phyloP scores from a whole-genome alignment of 2,797 vertebrate species.

The Danio aesculapii region DNA sequence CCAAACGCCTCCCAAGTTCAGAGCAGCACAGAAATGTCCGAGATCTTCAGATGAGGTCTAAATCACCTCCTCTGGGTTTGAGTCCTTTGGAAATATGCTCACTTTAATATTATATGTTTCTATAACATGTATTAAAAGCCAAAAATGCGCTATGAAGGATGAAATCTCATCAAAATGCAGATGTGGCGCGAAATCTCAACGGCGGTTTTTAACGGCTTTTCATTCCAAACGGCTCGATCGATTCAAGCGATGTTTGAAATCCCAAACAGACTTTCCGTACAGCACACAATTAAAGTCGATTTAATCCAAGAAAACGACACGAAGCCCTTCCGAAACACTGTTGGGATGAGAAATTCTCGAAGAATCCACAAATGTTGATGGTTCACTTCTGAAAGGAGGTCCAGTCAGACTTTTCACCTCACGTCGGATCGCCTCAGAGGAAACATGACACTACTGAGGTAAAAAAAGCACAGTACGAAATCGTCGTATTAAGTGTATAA shows the following conservation, averaged over 20 bases:
- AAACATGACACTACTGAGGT: not conserved
- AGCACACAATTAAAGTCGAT: not conserved
- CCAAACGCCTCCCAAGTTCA: constrained; percentile 47
- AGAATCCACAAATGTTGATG: constrained; percentile 16
- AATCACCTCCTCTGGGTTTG: constrained; percentile 20
- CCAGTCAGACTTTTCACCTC: constrained; percentile 27
- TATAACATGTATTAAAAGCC: not conserved
- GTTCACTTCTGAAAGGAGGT: constrained; percentile 4
- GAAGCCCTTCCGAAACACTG: not conserved
- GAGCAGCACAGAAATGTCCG: constrained; percentile 25
- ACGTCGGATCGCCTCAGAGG: constrained; percentile 4
- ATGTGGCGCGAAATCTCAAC: not conserved
- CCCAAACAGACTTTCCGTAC: not conserved
- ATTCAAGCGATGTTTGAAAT: not conserved
- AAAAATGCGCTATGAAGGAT: not conserved
- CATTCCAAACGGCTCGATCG: not conserved
- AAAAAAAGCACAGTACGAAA: not conserved
- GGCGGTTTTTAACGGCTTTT: not conserved
- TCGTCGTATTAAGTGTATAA: not conserved
- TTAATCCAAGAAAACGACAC: not conserved
- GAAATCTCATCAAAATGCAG: constrained; percentile 9
- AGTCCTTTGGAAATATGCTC: constrained; percentile 4
- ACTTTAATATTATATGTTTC: not conserved
- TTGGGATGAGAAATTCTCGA: not conserved
- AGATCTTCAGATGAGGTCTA: constrained; percentile 27